Percentiles rank a stretch among this genome's conserved stretches.
Evolutionary conservation across 2,888 invertebrate genomes (phyloP).

Genomic region (Ochropacha duplaris): DNA sequence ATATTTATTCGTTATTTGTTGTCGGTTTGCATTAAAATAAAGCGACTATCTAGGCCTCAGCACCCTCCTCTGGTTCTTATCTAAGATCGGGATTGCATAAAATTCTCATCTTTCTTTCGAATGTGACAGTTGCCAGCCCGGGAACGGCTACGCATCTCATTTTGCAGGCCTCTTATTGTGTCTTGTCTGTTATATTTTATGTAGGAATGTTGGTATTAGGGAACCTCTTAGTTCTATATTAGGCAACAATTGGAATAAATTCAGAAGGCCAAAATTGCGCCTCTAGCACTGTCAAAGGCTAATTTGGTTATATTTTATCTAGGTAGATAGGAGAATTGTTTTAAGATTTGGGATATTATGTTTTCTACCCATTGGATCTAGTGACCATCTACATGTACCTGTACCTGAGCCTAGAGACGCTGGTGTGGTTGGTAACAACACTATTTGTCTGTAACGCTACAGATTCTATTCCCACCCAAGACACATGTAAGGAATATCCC

Average conservation of each 20-base stretch:
- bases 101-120: constrained; percentile 72
- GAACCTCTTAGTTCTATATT: constrained; percentile 22
- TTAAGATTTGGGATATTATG: not conserved
- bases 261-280: constrained; percentile 10
- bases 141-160: constrained; percentile 67
- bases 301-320: not conserved
- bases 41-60: constrained; percentile 74
- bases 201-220: constrained; percentile 27
- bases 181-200: constrained; percentile 36
- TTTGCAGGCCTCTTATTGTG: constrained; percentile 45
- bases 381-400: too few relatives aligned
- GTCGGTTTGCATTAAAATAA: constrained; percentile 81
- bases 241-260: constrained; percentile 11
- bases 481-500: too few relatives aligned
- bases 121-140: constrained; percentile 63
- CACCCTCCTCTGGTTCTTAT: constrained; percentile 71
- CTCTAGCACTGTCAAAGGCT: not conserved
- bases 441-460: too few relatives aligned
- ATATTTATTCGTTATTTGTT: constrained; percentile 82
- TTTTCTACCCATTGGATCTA: not conserved
- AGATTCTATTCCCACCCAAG: too few relatives aligned
- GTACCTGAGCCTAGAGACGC: too few relatives aligned
- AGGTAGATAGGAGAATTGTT: not conserved
- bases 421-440: too few relatives aligned
- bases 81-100: constrained; percentile 80